Conservation (phyloP, 2,113 vertebrate genomes). For the human (Homo sapiens) region GRCh38 chr15:60723001-60723500, state of each 20-base stretch:
- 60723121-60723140: not conserved
- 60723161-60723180: not conserved
- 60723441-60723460: not conserved
- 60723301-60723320: not conserved
- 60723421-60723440: not conserved
- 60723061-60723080: not conserved
- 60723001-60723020: not conserved
- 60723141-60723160: not conserved
- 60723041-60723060: not conserved
- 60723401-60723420: not conserved
- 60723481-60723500: not conserved
- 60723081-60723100: not conserved
- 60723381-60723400: not conserved
- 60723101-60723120: not conserved
- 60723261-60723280: not conserved
- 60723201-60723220: not conserved
- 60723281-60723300: not conserved
- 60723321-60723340: not conserved
- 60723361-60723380: not conserved
- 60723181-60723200: not conserved
- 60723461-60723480: not conserved
- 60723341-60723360: not conserved
- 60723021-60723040: not conserved
- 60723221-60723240: not conserved
- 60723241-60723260: slow-evolving; percentile 4